phyloP scores from a whole-genome alignment of 2,888 invertebrate species.

The Erannis defoliaria region DNA sequence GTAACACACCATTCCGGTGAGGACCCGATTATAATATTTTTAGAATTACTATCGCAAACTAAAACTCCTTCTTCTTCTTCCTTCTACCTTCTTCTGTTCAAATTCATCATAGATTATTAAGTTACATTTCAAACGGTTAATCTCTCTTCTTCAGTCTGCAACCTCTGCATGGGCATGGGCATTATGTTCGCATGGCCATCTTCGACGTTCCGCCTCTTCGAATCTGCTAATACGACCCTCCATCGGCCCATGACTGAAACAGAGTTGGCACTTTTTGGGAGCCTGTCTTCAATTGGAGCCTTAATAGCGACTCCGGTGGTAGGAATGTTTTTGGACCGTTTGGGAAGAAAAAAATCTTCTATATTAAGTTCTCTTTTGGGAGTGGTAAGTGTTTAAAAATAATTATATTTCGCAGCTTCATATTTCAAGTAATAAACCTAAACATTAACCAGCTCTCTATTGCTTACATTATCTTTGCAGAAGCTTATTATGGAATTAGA shows the following conservation, averaged over 20 bases:
- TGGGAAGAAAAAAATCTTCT: conserved; percentile 64
- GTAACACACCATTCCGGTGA: no score
- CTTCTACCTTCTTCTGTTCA: no score
- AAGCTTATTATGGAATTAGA: no score
- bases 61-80: no score
- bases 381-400: conserved; percentile 56
- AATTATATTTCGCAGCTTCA: background rate
- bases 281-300: conserved; percentile 66
- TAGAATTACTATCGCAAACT: no score
- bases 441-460: no score
- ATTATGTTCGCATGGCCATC: conserved; percentile 72
- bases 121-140: no score
- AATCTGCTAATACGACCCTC: conserved; percentile 65
- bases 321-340: conserved; percentile 56
- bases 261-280: conserved; percentile 65
- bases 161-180: conserved; percentile 62
- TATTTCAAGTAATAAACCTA: no score
- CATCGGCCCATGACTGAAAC: conserved; percentile 65
- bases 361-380: conserved; percentile 53
- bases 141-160: conserved; percentile 57
- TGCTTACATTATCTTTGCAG: no score
- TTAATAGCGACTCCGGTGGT: conserved; percentile 61
- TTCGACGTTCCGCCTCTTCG: conserved; percentile 64
- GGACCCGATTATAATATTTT: no score
- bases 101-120: no score